A percentile compares a stretch with the other conserved stretches of the same genome.
Evolutionary conservation across 2,888 invertebrate genomes (phyloP).

Genomic region (Pediacus dermestoides): DNA sequence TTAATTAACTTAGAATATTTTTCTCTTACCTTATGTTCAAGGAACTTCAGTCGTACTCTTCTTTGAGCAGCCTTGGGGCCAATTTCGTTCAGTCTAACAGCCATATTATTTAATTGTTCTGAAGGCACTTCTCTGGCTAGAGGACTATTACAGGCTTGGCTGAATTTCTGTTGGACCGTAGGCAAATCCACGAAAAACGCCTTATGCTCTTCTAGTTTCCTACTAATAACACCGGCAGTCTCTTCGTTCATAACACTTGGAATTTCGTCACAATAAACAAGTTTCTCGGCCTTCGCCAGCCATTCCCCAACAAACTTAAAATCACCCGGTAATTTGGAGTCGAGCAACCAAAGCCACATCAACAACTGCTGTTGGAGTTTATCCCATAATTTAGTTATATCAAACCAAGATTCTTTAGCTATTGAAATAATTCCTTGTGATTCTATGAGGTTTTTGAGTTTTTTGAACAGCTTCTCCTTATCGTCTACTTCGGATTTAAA

Average conservation of each 20-base stretch:
- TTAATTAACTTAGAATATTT: constrained; percentile 2
- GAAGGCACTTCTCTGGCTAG: constrained; percentile 68
- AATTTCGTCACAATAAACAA: constrained; percentile 77
- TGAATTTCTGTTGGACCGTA: constrained; percentile 72
- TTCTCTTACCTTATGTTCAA: constrained; percentile 72
- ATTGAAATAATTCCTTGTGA: constrained; percentile 78
- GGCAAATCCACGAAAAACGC: constrained; percentile 84
- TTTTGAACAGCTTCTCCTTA: constrained; percentile 68
- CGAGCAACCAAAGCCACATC: constrained; percentile 86
- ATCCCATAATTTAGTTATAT: constrained; percentile 76
- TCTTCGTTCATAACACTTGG: constrained; percentile 83
- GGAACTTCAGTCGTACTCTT: constrained; percentile 80
- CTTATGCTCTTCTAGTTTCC: constrained; percentile 85
- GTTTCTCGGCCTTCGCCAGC: constrained; percentile 82
- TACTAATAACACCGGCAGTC: constrained; percentile 81
- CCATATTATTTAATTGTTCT: constrained; percentile 80
- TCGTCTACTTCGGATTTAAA: constrained; percentile 76
- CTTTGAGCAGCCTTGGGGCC: constrained; percentile 76
- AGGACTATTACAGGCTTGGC: constrained; percentile 66
- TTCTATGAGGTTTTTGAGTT: constrained; percentile 74
- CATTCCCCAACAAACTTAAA: constrained; percentile 85
- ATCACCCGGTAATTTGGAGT: constrained; percentile 80
- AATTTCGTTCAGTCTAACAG: constrained; percentile 70
- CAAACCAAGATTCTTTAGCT: constrained; percentile 81
- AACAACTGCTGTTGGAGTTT: constrained; percentile 74